Percentiles rank a stretch among this genome's conserved stretches.
phyloP scores from a whole-genome alignment of 2,113 vertebrate genomes.

The Apodemus speciosus region DNA sequence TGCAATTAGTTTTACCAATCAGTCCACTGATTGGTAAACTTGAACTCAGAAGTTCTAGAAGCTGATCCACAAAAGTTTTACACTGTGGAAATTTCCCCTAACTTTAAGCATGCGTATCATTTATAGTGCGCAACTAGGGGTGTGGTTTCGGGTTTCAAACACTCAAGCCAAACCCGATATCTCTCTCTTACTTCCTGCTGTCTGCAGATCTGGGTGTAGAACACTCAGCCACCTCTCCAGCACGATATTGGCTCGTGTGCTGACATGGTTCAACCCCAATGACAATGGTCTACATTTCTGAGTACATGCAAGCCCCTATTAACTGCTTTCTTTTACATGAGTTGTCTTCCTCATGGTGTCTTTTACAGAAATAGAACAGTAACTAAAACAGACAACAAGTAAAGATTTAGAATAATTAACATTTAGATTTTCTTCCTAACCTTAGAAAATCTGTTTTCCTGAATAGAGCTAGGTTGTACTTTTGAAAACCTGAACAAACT shows the following conservation, averaged over 20 bases:
- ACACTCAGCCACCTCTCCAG: neutral
- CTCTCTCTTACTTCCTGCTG: neutral
- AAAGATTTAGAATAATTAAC: constrained; percentile 19
- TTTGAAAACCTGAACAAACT: constrained; percentile 11
- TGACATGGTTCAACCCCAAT: neutral
- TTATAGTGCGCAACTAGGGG: neutral
- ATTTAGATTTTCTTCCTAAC: neutral
- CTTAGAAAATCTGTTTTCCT: neutral
- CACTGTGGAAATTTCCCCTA: constrained; percentile 6
- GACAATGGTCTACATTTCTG: neutral
- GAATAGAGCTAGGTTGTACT: neutral
- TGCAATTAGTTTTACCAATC: neutral
- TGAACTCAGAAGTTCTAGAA: constrained; percentile 17
- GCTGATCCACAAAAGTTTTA: neutral
- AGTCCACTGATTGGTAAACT: too few relatives aligned
- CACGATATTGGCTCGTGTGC: neutral
- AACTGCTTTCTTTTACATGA: neutral
- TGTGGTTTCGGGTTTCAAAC: neutral
- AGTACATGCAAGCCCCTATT: neutral
- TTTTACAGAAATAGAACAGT: neutral
- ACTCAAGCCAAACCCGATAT: neutral
- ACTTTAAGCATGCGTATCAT: constrained; percentile 17
- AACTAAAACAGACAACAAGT: neutral
- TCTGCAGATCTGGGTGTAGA: neutral
- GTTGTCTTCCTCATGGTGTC: neutral